Conservation (phyloP, 2,888 invertebrate genomes). For the Diachrysia chrysitis region DNA sequence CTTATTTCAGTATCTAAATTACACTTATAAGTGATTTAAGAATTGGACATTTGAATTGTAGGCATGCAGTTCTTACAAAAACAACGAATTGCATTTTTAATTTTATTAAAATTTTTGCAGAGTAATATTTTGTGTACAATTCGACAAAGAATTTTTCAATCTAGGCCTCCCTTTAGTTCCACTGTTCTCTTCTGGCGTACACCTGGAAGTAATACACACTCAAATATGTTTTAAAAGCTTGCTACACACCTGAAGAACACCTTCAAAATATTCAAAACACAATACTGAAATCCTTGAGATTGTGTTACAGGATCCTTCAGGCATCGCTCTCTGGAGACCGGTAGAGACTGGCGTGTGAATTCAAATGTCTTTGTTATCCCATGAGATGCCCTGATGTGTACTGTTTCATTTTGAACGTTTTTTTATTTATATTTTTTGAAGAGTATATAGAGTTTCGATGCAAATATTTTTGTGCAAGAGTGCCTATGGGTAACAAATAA, state of each 20-base stretch:
- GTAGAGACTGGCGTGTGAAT: conserved; percentile 44
- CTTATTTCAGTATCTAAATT: too few species aligned
- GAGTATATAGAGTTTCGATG: neutral
- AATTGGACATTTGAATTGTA: too few species aligned
- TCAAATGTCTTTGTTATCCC: conserved; percentile 51
- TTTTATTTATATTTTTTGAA: conserved; percentile 19
- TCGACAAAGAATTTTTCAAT: too few species aligned
- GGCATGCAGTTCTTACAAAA: too few species aligned
- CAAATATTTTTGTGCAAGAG: too few species aligned
- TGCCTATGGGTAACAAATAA: too few species aligned
- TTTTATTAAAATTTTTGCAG: too few species aligned
- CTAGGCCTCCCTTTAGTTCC: too few species aligned
- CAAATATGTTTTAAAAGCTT: neutral
- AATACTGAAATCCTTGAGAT: conserved; percentile 31
- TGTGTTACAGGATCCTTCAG: conserved; percentile 49
- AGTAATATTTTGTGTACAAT: too few species aligned
- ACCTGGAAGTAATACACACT: neutral
- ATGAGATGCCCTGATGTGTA: conserved; percentile 33
- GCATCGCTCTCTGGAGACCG: conserved; percentile 37
- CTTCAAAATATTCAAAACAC: conserved; percentile 42
- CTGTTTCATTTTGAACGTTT: conserved; percentile 25
- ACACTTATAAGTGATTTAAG: too few species aligned
- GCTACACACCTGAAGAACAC: conserved; percentile 4
- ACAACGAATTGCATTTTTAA: too few species aligned
- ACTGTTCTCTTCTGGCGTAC: too few species aligned